A percentile compares a stretch with the other conserved stretches of the same genome.
Evolutionary conservation across 2,888 invertebrate species (phyloP).

Genomic region (Philereme vetulata): DNA sequence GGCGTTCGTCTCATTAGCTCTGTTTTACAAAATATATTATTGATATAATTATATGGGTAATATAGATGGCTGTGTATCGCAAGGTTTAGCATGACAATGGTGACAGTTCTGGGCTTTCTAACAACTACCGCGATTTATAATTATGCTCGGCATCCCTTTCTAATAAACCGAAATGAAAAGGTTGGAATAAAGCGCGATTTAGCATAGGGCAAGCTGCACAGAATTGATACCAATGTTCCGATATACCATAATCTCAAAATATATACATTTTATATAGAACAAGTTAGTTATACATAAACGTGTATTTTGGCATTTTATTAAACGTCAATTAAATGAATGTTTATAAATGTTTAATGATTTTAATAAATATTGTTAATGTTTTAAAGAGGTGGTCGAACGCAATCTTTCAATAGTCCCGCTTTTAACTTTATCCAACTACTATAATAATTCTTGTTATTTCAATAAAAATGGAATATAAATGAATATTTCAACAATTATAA

Average conservation of each 20-base stretch:
- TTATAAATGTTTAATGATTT: slow-evolving; percentile 23
- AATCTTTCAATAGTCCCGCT: slow-evolving; percentile 45
- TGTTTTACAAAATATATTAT: slow-evolving; percentile 28
- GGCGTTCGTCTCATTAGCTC: slow-evolving; percentile 36
- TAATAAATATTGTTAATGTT: slow-evolving; percentile 22
- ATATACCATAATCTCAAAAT: slow-evolving; percentile 20
- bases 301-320: slow-evolving; percentile 25
- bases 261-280: slow-evolving; percentile 18
- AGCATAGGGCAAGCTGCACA: not conserved
- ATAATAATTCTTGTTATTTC: slow-evolving; percentile 42
- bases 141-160: no score
- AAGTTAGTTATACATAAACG: slow-evolving; percentile 10
- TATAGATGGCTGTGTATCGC: slow-evolving; percentile 39
- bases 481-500: slow-evolving; percentile 38
- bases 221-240: slow-evolving; percentile 7
- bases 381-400: slow-evolving; percentile 34
- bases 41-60: slow-evolving; percentile 32
- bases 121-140: no score
- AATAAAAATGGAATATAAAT: slow-evolving; percentile 42
- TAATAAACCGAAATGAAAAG: no score
- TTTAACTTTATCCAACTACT: slow-evolving; percentile 45
- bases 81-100: not conserved
- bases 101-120: no score
- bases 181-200: no score
- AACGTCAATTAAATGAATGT: slow-evolving; percentile 33